Evolutionary conservation across 2,797 vertebrate species (phyloP), one percentile per base, ranked within the genome.

Genomic region (Aulostomus chinensis): DNA sequence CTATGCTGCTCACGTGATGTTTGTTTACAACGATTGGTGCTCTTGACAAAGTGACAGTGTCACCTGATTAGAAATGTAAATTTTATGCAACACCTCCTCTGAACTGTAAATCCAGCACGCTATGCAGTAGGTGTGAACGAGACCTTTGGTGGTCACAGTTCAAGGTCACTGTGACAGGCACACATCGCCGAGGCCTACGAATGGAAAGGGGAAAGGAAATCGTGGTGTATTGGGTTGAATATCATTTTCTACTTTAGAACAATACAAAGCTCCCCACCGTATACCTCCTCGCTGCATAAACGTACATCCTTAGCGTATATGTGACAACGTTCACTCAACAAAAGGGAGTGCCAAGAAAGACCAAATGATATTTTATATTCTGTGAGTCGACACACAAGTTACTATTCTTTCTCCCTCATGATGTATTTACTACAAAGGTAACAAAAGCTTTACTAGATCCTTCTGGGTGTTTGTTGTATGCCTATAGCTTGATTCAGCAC

Each of bases 341-440:
- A 36, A 12, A 49, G 36, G 10, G 29, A 31, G 28, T 10, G 38
- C 13, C 24, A 31, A 8, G 5, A 13, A 58, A 24, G 24, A 51
- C 28, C 51, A 53, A 37, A 32, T 29, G 30, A 6, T 18, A 35
- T 71, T 60, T 38, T 2, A 61, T 21, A 47, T 47, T 56, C 39
- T 34, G 13, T 9, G 25, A 52, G 17, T 46, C 41, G n/a, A n/a
- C 33, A 24, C 22, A 51, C 29, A 43, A n/a, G 26, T 33, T 37
- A 37, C 9, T 58, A 18, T 56, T 42, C 46, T 45, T 29, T 35
- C 32, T 42, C 12, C 24, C 37, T 66, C 37, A 38, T 66, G 37
- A 52, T 66, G 32, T 32, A 14, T 73, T 57, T 40, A 50, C 40
- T 24, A 62, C 49, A 61, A 71, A 69, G 32, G 56, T 61, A 72